phyloP scores from a whole-genome alignment of 1,140 invertebrate species.

The Lepidurus packardi region DNA sequence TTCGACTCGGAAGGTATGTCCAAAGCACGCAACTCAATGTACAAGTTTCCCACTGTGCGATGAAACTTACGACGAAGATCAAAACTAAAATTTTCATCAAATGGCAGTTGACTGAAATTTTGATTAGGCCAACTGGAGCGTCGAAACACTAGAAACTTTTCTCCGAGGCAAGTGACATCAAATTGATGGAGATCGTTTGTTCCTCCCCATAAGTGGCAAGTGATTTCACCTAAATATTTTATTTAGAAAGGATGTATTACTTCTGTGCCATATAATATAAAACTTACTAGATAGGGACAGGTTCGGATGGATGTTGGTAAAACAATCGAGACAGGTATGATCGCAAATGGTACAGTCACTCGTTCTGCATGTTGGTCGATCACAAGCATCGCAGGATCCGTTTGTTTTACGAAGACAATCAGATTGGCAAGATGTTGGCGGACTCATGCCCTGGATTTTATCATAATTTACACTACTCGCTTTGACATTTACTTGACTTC shows the following conservation, averaged over 20 bases:
- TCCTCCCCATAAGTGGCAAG: neutral
- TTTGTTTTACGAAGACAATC: neutral
- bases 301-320: neutral
- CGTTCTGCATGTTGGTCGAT: neutral
- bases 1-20: neutral
- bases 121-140: neutral
- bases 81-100: neutral
- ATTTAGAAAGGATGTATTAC: neutral
- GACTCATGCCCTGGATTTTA: neutral
- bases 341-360: neutral
- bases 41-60: neutral
- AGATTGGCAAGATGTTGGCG: neutral
- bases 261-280: neutral
- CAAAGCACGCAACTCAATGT: neutral
- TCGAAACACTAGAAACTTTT: neutral
- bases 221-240: neutral
- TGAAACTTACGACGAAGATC: neutral
- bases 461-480: neutral
- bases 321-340: neutral
- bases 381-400: neutral
- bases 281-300: neutral
- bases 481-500: neutral
- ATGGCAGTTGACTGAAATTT: neutral
- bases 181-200: neutral
- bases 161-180: neutral